Base-by-base conservation (phyloP, 2,888 invertebrate genomes). In the Ochlodes sylvanus region DNA sequence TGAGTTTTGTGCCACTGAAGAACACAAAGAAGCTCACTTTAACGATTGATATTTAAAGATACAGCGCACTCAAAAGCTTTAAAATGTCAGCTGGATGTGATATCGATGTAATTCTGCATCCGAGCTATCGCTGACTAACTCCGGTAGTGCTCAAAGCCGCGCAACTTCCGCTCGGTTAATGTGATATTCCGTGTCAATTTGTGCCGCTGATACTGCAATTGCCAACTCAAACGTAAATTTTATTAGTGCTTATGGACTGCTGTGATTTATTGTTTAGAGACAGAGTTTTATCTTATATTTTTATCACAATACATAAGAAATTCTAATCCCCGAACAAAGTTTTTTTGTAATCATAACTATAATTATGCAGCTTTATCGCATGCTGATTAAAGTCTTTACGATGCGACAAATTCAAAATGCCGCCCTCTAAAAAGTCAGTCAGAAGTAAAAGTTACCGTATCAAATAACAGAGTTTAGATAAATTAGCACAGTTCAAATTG, bases 111-210 rank as follows among this genome's bases (percentile, higher is more conserved):
- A 61, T 50, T 61, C 47, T 47, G 61, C 47, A 61, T 21, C 64
- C 27, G 32, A 56, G 58, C 50, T 38, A 57, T 65, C 65, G 47
- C 32, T 32, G 58, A 52, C 38, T 66, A 58, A 66, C 65, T 41
- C 58, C 65, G 50, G 21, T 27, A 27, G 47, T 47, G 50, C 57
- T 38, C 63, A 41, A 41, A 54, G 58, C 58, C 58, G 66, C 52
- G 52, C 58, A 66, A 66, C 60, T 58, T 58, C 66, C 66, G 58
- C 56, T 12, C 58, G 27, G 66, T 41, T 50, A 60, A 66, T 66
- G 60, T 60, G 66, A 66, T 66, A 58, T 66, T 66, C 66, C 54
- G 41, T 54, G 60, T 60, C 66, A 66, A 66, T 66, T 66, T 60
- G 41, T 10, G 42, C 15, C 19, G 52, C 32, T 27, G 65, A 65